Evolutionary conservation across 2,888 invertebrate species (phyloP).

Genomic region (Metopia argyrocephala): DNA sequence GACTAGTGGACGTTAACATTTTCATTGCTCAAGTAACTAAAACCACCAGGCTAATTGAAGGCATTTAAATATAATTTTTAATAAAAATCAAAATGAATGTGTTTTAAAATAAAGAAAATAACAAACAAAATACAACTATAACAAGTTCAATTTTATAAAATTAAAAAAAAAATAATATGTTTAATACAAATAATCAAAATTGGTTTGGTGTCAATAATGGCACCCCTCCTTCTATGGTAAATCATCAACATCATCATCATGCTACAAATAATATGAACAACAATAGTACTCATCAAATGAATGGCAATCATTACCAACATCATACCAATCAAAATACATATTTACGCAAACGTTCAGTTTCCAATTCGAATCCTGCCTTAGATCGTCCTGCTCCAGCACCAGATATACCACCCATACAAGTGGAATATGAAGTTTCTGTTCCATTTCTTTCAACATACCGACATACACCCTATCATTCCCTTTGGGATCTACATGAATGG

Average conservation of each 20-base stretch:
- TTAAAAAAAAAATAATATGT: conserved; percentile 68
- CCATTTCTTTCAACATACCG: conserved; percentile 77
- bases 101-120: conserved; percentile 9
- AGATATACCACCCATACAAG: conserved; percentile 75
- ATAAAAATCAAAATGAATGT: conserved; percentile 19
- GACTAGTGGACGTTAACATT: conserved; percentile 56
- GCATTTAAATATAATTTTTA: background rate
- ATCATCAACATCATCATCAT: too few relatives aligned
- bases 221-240: conserved; percentile 39
- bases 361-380: conserved; percentile 77
- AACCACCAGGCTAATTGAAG: background rate
- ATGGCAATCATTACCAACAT: conserved; percentile 39
- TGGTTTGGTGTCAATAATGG: conserved; percentile 73
- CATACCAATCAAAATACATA: conserved; percentile 66
- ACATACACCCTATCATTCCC: conserved; percentile 78
- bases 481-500: conserved; percentile 79
- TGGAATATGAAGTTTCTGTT: conserved; percentile 78
- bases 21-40: conserved; percentile 44
- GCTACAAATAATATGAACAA: conserved; percentile 23
- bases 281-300: conserved; percentile 52
- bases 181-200: conserved; percentile 75
- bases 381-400: conserved; percentile 69
- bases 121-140: conserved; percentile 26
- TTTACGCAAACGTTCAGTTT: conserved; percentile 73
- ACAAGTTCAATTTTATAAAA: conserved; percentile 36